Evolutionary conservation across 2,113 vertebrate genomes (phyloP).

Genomic region (Sterrhoptilus dennistouni): DNA sequence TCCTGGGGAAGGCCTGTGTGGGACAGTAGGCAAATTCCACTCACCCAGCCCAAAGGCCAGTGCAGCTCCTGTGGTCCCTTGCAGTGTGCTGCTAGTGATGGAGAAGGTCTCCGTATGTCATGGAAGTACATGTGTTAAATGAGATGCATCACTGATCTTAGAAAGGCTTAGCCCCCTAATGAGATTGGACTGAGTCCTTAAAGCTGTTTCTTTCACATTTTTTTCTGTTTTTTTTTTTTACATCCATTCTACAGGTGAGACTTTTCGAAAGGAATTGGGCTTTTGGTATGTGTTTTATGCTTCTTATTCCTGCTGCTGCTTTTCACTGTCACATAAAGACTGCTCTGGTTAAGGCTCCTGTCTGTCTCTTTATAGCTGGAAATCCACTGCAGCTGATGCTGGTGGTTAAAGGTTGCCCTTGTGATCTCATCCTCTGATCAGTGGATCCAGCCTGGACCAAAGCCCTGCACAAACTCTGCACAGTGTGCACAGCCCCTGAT

Average conservation of each 20-base stretch:
- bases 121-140: background rate
- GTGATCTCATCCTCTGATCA: background rate
- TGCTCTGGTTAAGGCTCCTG: background rate
- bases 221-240: background rate
- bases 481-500: background rate
- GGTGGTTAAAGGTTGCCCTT: background rate
- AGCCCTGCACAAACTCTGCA: background rate
- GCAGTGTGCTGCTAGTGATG: background rate
- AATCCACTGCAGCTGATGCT: background rate
- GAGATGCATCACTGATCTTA: background rate
- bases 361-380: background rate
- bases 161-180: background rate
- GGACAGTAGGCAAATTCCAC: background rate
- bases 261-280: background rate
- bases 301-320: background rate
- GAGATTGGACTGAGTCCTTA: background rate
- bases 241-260: background rate
- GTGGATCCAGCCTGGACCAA: background rate
- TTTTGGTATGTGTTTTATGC: background rate
- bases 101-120: background rate
- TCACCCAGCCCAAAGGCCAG: background rate
- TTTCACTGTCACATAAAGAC: background rate
- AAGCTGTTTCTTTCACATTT: background rate
- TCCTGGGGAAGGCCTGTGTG: background rate
- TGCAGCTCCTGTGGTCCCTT: background rate